A percentile compares a stretch with the other conserved stretches of the same genome.
Evolutionary conservation across 2,888 invertebrate genomes (phyloP).

Genomic region (Torymus tubicola): DNA sequence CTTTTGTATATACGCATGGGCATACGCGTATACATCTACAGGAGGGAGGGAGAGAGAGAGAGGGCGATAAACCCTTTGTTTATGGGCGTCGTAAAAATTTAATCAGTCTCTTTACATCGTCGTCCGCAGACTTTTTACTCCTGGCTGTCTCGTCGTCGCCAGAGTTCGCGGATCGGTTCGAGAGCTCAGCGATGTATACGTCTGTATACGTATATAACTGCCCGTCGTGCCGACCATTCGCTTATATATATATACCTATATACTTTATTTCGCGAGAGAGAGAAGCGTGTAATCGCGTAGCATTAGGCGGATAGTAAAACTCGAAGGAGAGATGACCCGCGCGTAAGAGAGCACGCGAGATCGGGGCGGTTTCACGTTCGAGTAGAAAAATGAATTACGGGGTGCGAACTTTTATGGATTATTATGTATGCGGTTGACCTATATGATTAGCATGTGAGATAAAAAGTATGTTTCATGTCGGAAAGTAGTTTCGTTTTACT

Average conservation of each 20-base stretch:
- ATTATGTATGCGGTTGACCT: too few species aligned
- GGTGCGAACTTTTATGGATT: too few species aligned
- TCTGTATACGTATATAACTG: too few species aligned
- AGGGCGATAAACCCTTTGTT: constrained; percentile 1
- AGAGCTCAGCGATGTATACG: background rate
- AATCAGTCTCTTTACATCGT: constrained; percentile 10
- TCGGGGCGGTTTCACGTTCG: background rate
- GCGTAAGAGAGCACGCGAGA: constrained; percentile 17
- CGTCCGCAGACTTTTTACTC: background rate
- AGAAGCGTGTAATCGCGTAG: constrained; percentile 1
- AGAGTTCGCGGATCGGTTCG: background rate
- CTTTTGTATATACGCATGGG: too few species aligned
- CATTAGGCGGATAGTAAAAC: background rate
- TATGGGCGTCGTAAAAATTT: constrained; percentile 32
- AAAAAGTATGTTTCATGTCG: too few species aligned
- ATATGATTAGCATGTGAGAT: too few species aligned
- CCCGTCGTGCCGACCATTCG: background rate
- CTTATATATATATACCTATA: background rate
- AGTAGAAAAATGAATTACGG: background rate
- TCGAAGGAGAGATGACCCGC: background rate
- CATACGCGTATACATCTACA: too few species aligned
- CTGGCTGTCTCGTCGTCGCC: background rate
- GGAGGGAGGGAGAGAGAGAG: too few species aligned
- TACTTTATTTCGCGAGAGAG: constrained; percentile 4
- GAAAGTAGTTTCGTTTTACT: too few species aligned